These are phyloP conservation scores for Premnoplex brunnescens DNA, from an alignment of 2,797 vertebrate genomes.

Conservation along the genomic window DNA sequence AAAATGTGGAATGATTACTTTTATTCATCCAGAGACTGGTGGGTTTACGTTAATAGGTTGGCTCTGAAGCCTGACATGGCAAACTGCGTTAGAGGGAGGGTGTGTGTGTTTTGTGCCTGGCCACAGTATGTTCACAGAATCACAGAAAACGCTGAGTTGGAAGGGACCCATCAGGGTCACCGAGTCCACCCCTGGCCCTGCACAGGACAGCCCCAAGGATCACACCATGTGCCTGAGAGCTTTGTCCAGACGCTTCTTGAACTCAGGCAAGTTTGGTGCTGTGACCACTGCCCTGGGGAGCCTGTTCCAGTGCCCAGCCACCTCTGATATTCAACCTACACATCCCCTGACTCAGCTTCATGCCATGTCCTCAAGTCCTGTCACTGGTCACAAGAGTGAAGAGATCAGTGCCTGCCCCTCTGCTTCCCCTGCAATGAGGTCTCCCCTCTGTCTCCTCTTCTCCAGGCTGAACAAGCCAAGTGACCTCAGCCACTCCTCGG, in stretches of 20 bases:
- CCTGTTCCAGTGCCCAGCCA: no score
- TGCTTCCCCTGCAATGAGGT: background rate
- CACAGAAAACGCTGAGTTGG: background rate
- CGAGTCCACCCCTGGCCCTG: background rate
- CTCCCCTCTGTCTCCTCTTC: background rate
- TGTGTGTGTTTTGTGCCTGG: accelerated
- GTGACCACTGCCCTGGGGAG: background rate
- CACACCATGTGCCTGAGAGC: background rate
- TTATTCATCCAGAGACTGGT: background rate
- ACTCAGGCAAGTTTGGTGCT: background rate
- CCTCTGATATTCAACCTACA: background rate
- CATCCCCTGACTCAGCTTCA: background rate
- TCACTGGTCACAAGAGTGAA: background rate
- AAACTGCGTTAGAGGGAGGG: accelerated
- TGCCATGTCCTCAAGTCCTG: background rate
- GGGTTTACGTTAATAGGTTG: background rate
- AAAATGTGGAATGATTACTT: background rate
- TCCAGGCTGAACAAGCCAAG: background rate
- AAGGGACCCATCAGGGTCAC: background rate
- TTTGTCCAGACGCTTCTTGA: background rate
- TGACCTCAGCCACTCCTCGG: background rate
- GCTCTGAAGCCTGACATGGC: accelerated
- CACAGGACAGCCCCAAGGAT: background rate
- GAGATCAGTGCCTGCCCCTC: background rate
- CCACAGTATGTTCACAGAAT: background rate